Evolutionary conservation across 2,888 invertebrate genomes (phyloP), one percentile per base, ranked within the genome.

Genomic region (Nebria brevicollis): DNA sequence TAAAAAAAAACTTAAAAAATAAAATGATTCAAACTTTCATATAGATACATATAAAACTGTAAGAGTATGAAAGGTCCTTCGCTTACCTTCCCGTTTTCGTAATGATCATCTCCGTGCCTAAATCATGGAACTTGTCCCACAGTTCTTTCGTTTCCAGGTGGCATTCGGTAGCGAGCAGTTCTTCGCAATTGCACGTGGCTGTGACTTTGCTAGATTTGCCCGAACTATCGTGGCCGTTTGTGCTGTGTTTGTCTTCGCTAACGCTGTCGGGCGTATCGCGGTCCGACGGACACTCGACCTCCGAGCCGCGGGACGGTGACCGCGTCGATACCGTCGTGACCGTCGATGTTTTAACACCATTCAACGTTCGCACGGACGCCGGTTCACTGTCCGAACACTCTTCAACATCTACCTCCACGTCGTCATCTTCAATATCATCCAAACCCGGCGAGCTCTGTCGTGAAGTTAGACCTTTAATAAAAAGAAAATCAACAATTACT

Each of bases 51-150:
- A 70, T 13, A 72, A 20, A 6, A 5, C 13, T 13, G 10, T 41
- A 72, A 70, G 4, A 70, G 25, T 34, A 34, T 70, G 34, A 70
- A 26, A 70, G 54, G 70, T 70, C 70, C 89, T 85, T 89, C 88
- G 87, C 92, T 89, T 88, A 95, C 95, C 95, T 92, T 88, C 95
- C 95, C 82, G 94, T 94, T 89, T 95, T 95, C 11, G 95, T 95
- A 89, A 95, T 95, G 89, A 95, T 95, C 95, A 95, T 95, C 90
- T 95, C 95, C 1, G 95, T 95, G 42, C 94, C 94, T 82, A 95
- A 90, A 85, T 93, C 93, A 88, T 93, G 92, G 89, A 95, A 95
- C 88, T 95, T 95, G 88, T 94, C 94, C 95, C 95, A 95, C 82
- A 95, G 90, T 83, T 95, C 95, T 88, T 94, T 94, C 83, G 95